Conservation (phyloP, 2,888 invertebrate genomes). For the Heteromurus nitidus region DNA sequence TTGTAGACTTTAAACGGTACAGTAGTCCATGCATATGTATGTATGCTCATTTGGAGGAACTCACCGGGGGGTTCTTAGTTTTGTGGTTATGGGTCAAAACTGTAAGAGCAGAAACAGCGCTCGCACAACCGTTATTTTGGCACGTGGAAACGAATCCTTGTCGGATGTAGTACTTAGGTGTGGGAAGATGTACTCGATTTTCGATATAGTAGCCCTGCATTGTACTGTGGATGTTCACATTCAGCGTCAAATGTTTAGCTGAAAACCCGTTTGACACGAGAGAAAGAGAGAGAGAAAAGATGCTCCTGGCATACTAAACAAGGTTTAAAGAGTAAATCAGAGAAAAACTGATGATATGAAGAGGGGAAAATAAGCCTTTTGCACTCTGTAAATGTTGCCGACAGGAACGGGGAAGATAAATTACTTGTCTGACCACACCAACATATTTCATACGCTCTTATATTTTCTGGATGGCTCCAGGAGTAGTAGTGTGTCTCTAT, state of each 20-base stretch:
- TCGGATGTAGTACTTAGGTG: too few relatives aligned
- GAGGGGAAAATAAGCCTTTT: not conserved
- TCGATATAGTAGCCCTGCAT: too few relatives aligned
- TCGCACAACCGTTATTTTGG: conserved; percentile 18
- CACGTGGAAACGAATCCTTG: conserved; percentile 18
- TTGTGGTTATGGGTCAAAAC: conserved; percentile 31
- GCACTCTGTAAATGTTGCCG: conserved; percentile 20
- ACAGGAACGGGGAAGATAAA: conserved; percentile 56
- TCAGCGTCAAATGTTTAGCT: too few relatives aligned
- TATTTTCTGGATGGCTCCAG: too few relatives aligned
- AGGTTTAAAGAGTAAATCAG: not conserved
- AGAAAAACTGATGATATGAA: not conserved
- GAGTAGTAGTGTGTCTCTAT: too few relatives aligned
- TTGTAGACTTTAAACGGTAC: too few relatives aligned
- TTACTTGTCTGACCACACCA: conserved; percentile 51
- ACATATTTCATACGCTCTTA: not conserved
- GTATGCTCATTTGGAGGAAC: not conserved
- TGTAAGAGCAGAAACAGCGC: not conserved
- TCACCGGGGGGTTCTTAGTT: conserved; percentile 33
- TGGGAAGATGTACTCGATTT: too few relatives aligned
- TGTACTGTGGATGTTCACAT: too few relatives aligned
- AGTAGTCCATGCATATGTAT: too few relatives aligned
- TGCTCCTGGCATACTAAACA: conserved; percentile 20
- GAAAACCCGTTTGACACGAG: too few relatives aligned
- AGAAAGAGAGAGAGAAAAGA: not conserved